Conservation (phyloP, 2,113 vertebrate species). For the Syngnathus scovelli region DNA sequence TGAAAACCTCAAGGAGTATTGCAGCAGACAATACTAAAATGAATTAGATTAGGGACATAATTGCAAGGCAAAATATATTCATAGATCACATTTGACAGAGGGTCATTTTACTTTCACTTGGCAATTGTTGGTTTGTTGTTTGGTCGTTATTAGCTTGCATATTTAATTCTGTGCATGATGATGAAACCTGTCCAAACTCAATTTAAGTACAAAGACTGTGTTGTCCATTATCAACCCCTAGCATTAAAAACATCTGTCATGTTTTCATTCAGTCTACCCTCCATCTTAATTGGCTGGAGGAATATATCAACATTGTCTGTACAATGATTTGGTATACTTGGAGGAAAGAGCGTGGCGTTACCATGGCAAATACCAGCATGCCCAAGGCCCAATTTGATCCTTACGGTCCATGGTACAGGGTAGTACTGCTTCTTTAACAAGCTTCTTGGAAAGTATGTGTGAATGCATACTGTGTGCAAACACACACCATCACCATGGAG, state of each 20-base stretch:
- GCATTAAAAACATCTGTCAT: not conserved
- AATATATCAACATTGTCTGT: conserved; percentile 37
- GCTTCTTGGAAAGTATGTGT: conserved; percentile 44
- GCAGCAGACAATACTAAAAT: too few species aligned
- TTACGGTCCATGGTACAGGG: conserved; percentile 13
- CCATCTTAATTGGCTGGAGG: conserved; percentile 33
- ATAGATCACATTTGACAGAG: too few species aligned
- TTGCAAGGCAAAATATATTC: too few species aligned
- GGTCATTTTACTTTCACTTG: not conserved
- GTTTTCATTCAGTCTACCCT: not conserved
- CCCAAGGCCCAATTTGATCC: conserved; percentile 7
- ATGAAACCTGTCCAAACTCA: not conserved
- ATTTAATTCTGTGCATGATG: not conserved
- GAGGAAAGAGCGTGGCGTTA: conserved; percentile 23
- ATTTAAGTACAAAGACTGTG: not conserved
- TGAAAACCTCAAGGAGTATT: not conserved
- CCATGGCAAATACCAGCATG: conserved; percentile 19
- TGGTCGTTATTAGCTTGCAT: not conserved
- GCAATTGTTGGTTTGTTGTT: not conserved
- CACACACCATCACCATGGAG: conserved; percentile 32
- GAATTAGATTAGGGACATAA: too few species aligned
- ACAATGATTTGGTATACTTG: conserved; percentile 29
- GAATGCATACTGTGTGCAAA: conserved; percentile 20
- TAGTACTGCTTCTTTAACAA: conserved; percentile 38
- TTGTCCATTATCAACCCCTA: not conserved